Evolutionary conservation across 2,113 vertebrate species (phyloP).

Genomic region (Limnothrissa miodon): DNA sequence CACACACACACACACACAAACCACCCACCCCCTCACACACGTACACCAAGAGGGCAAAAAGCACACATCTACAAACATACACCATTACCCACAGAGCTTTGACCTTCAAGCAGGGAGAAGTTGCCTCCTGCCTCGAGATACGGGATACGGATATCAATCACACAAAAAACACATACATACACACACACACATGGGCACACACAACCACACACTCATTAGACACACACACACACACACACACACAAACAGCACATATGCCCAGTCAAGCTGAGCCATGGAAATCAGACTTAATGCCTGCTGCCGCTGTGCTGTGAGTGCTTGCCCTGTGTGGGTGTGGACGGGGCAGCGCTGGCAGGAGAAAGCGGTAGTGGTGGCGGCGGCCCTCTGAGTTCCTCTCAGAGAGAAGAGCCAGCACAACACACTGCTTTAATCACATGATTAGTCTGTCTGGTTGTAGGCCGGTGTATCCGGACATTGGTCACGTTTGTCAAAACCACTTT

Average conservation of each 20-base stretch:
- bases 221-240: neutral
- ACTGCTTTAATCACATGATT: neutral
- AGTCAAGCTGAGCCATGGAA: neutral
- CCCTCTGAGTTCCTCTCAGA: neutral
- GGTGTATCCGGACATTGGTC: neutral
- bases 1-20: neutral
- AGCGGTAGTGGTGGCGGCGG: neutral
- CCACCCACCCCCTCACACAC: neutral
- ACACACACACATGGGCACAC: neutral
- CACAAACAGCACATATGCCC: neutral
- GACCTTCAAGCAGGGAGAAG: slow-evolving; percentile 51
- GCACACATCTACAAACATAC: slow-evolving; percentile 22
- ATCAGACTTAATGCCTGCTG: neutral
- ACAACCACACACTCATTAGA: neutral
- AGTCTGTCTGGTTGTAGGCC: neutral
- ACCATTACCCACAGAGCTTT: slow-evolving; percentile 24
- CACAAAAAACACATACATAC: slow-evolving; percentile 7
- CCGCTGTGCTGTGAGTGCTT: neutral
- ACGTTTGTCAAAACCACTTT: neutral
- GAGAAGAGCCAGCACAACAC: neutral
- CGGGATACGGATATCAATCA: slow-evolving; percentile 29
- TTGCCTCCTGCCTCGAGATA: slow-evolving; percentile 31
- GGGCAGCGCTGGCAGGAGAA: neutral
- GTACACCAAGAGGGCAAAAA: neutral
- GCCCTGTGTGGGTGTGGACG: neutral